Conservation (phyloP, 2,888 invertebrate genomes). For the Stenoptilia bipunctidactyla region DNA sequence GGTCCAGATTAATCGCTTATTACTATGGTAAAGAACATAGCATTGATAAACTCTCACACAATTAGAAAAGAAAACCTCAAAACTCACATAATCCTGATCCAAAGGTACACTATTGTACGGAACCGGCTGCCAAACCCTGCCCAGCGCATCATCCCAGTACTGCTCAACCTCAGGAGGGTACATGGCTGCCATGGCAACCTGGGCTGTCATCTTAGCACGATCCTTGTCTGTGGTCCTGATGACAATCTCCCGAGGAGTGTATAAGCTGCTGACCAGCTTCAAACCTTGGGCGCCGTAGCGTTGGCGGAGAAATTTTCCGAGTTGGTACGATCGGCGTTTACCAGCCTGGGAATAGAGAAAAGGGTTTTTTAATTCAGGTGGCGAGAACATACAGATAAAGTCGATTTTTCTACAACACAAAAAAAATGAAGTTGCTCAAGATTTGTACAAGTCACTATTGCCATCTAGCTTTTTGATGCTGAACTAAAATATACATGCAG, state of each 20-base stretch:
- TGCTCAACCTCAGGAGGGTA: slow-evolving; percentile 50
- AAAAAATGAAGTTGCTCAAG: no score
- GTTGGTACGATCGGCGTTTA: slow-evolving; percentile 40
- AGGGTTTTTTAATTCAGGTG: no score
- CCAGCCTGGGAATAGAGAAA: slow-evolving; percentile 34
- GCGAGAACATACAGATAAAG: no score
- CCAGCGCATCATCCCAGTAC: slow-evolving; percentile 51
- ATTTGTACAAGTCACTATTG: no score
- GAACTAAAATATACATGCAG: no score
- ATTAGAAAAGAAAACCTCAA: background rate
- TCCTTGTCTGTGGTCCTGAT: slow-evolving; percentile 56
- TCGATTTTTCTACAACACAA: no score
- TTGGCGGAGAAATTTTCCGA: slow-evolving; percentile 43
- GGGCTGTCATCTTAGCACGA: slow-evolving; percentile 51
- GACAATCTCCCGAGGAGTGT: slow-evolving; percentile 36
- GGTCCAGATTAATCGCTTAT: no score
- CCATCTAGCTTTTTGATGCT: no score
- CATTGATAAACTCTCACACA: no score
- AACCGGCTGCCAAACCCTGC: slow-evolving; percentile 54
- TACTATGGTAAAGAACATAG: no score
- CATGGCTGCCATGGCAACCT: slow-evolving; percentile 44
- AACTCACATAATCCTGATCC: slow-evolving; percentile 50
- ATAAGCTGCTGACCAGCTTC: slow-evolving; percentile 38
- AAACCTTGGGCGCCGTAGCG: slow-evolving; percentile 37
- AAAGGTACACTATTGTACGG: slow-evolving; percentile 47